Evolutionary conservation across 35 echinoderm and acorn worm species (phyloP).

Genomic region (Chiridota heheva): DNA sequence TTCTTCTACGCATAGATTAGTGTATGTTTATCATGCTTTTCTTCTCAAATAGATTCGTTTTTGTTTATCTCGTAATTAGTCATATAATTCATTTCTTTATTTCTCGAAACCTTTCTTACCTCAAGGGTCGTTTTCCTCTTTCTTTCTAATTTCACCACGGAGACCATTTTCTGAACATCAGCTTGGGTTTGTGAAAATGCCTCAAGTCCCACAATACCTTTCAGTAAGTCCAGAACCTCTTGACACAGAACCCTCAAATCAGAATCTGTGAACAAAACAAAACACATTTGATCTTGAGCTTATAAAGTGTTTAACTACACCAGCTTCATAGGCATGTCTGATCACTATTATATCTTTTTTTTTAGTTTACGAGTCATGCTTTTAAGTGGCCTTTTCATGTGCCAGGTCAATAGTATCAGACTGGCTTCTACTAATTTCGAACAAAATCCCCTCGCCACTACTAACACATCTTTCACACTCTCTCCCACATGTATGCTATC

Average conservation of each 20-base stretch:
- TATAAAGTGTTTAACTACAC: no score
- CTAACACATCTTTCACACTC: no score
- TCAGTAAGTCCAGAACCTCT: slow-evolving; percentile 78
- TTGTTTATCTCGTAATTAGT: not conserved
- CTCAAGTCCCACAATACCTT: slow-evolving; percentile 63
- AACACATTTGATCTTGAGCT: not conserved
- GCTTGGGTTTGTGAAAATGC: slow-evolving; percentile 72
- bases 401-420: no score
- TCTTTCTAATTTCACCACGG: slow-evolving; percentile 38
- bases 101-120: slow-evolving; percentile 52
- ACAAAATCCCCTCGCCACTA: no score
- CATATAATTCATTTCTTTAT: not conserved
- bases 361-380: not conserved
- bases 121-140: slow-evolving; percentile 78
- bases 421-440: no score
- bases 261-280: slow-evolving; percentile 44
- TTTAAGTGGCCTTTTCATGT: no score
- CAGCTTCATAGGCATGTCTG: not conserved
- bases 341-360: not conserved
- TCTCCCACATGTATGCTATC: no score
- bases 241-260: slow-evolving; percentile 73
- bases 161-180: slow-evolving; percentile 42
- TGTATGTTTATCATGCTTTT: no score
- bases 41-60: not conserved
- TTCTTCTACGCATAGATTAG: no score